phyloP scores from a whole-genome alignment of 2,797 vertebrate species.

The Scarus forsteni region DNA sequence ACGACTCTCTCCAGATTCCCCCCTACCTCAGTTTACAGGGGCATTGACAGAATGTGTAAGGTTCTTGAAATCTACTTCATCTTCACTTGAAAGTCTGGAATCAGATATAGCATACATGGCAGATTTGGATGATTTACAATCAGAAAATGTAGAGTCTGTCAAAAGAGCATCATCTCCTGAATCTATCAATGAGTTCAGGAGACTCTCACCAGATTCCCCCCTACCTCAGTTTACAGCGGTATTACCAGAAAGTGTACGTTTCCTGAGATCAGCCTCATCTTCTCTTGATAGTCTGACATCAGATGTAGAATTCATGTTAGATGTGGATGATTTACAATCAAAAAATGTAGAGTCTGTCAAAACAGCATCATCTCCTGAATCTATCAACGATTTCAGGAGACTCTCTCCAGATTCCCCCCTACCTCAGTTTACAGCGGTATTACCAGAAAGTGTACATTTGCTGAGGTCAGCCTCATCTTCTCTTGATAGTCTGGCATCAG shows the following conservation, averaged over 20 bases:
- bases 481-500: conserved; percentile 34
- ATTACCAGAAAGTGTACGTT: conserved; percentile 8
- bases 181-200: conserved; percentile 22
- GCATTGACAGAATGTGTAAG: background rate
- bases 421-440: conserved; percentile 36
- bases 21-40: conserved; percentile 40
- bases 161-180: conserved; percentile 51
- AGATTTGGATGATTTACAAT: conserved; percentile 46
- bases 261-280: conserved; percentile 50
- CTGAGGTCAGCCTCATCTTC: conserved; percentile 45
- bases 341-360: conserved; percentile 42
- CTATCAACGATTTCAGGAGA: conserved; percentile 39
- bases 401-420: conserved; percentile 62
- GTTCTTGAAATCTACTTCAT: conserved; percentile 38
- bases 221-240: conserved; percentile 43
- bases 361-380: conserved; percentile 66
- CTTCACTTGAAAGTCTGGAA: conserved; percentile 20
- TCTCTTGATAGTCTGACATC: conserved; percentile 74
- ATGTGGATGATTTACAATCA: conserved; percentile 41
- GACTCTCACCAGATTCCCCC: conserved; percentile 64
- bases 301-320: conserved; percentile 66
- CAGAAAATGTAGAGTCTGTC: conserved; percentile 26
- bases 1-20: conserved; percentile 63
- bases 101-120: conserved; percentile 46
- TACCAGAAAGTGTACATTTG: no score